A percentile compares a stretch with the other conserved stretches of the same genome.
These are phyloP conservation scores for Trichacis sp. DNA, from an alignment of 2,888 invertebrate species.

Conservation along the genomic window DNA sequence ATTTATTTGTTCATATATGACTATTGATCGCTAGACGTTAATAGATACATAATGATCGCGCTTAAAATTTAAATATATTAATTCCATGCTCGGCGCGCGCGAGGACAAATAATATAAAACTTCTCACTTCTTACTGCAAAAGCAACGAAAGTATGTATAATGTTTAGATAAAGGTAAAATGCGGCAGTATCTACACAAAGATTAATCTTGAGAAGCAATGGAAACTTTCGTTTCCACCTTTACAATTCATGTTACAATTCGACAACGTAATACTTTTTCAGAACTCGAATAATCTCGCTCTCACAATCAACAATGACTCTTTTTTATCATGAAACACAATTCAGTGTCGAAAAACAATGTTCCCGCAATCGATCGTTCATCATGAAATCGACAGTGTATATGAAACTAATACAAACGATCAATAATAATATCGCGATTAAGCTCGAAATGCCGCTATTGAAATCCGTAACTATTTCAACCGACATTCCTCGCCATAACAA, in stretches of 20 bases:
- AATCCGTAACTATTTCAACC: background rate
- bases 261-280: conserved; percentile 65
- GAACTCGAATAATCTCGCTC: conserved; percentile 42
- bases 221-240: conserved; percentile 47
- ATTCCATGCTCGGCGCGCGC: conserved; percentile 56
- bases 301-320: conserved; percentile 34
- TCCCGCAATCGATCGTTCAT: too few species aligned
- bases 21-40: conserved; percentile 65
- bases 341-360: too few species aligned
- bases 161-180: conserved; percentile 17
- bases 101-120: conserved; percentile 31
- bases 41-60: conserved; percentile 63
- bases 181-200: conserved; percentile 58
- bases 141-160: conserved; percentile 29
- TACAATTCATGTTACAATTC: conserved; percentile 66
- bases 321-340: background rate
- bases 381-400: background rate
- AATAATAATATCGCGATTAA: conserved; percentile 18
- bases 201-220: conserved; percentile 53
- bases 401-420: conserved; percentile 14
- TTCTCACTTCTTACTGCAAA: conserved; percentile 38
- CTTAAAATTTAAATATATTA: conserved; percentile 61
- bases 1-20: conserved; percentile 66
- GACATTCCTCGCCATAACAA: conserved; percentile 8
- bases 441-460: background rate